Conservation (phyloP, 2,888 invertebrate species). For the Cloeon dipterum region DNA sequence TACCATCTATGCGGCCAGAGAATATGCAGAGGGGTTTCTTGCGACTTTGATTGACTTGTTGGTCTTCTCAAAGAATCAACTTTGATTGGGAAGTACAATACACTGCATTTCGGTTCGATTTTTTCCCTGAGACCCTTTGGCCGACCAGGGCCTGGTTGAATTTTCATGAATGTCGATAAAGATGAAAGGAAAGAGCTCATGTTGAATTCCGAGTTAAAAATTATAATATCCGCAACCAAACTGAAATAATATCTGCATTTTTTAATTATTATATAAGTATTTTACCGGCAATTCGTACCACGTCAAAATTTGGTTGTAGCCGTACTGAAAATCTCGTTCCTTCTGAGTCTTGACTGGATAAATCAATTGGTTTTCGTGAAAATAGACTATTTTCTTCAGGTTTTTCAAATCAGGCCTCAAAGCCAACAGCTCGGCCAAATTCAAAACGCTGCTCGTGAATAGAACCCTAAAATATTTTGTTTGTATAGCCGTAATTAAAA, state of each 20-base stretch:
- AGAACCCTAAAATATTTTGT: conserved; percentile 22
- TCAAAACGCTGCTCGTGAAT: conserved; percentile 44
- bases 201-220: conserved; percentile 51
- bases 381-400: conserved; percentile 42
- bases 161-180: conserved; percentile 32
- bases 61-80: conserved; percentile 14
- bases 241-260: conserved; percentile 22
- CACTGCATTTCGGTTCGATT: conserved; percentile 32
- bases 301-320: conserved; percentile 47
- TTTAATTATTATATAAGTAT: conserved; percentile 5
- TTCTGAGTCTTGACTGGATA: conserved; percentile 41
- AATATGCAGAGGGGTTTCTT: conserved; percentile 23
- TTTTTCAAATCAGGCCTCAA: conserved; percentile 33
- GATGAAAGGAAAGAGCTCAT: conserved; percentile 36
- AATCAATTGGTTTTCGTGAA: conserved; percentile 53
- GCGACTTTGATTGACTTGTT: conserved; percentile 6
- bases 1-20: conserved; percentile 54
- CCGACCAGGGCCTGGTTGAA: conserved; percentile 38
- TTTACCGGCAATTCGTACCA: conserved; percentile 28
- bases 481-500: too few species aligned
- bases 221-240: conserved; percentile 36
- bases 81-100: conserved; percentile 35
- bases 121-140: conserved; percentile 27
- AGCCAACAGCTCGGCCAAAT: conserved; percentile 42
- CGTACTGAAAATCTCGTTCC: conserved; percentile 48